These are phyloP conservation scores for Lepas anatifera DNA, from an alignment of 2,888 invertebrate genomes.

Conservation along the genomic window DNA sequence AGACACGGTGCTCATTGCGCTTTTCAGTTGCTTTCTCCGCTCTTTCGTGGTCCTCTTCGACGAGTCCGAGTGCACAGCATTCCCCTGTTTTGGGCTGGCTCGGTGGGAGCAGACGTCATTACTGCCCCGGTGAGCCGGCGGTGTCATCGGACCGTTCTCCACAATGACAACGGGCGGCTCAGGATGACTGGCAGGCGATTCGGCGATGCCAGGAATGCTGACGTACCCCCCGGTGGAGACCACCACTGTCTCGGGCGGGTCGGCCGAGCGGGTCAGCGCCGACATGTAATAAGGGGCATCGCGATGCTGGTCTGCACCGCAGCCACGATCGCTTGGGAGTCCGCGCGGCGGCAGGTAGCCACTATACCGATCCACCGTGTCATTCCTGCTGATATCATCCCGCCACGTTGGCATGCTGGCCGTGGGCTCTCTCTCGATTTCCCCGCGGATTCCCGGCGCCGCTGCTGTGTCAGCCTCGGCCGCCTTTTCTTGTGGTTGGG, in stretches of 20 bases:
- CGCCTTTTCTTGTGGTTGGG: too few species aligned
- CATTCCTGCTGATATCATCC: too few species aligned
- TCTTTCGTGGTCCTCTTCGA: conserved; percentile 68
- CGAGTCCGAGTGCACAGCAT: conserved; percentile 30
- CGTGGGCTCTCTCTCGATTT: background rate
- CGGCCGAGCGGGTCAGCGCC: conserved; percentile 6
- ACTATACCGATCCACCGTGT: too few species aligned
- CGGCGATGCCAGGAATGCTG: conserved; percentile 15
- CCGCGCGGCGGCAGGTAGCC: background rate
- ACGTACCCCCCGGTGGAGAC: conserved; percentile 15
- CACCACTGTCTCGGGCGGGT: conserved; percentile 14
- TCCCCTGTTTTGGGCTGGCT: too few species aligned
- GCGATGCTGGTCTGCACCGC: background rate
- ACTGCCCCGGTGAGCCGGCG: too few species aligned
- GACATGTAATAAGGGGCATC: conserved; percentile 2
- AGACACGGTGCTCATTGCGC: conserved; percentile 56
- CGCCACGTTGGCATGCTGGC: too few species aligned
- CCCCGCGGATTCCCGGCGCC: too few species aligned
- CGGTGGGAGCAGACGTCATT: too few species aligned
- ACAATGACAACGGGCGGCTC: too few species aligned
- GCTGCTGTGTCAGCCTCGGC: too few species aligned
- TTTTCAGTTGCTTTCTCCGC: conserved; percentile 63
- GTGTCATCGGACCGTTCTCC: too few species aligned
- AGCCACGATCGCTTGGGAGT: background rate
- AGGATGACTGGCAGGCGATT: background rate